Evolutionary conservation across 2,888 invertebrate genomes (phyloP), one percentile per base, ranked within the genome.

Genomic region (Archaeoteleia sp.): DNA sequence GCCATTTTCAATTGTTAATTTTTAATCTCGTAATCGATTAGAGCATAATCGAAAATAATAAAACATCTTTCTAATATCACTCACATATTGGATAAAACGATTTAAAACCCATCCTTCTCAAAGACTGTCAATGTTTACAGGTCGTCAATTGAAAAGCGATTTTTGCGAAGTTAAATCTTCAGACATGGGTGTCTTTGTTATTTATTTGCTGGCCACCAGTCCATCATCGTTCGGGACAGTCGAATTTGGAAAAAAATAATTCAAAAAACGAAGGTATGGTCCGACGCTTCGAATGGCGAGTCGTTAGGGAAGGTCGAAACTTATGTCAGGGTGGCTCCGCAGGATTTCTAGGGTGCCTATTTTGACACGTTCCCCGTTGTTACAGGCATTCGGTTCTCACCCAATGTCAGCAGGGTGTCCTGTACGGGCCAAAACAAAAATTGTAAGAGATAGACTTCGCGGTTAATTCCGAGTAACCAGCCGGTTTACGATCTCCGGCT

Each of bases 351-450:
- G 71, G 53, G 71, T 71, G 75, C 74, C 79, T 82, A 83, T 82
- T 84, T 84, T 84, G 84, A 84, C 83, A 82, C 82, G 78, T 82
- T 78, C 78, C 74, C 79, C 74, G 79, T 78, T 78, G 82, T 79
- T 74, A 74, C 73, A 78, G 76, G 80, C 77, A 76, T 79, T 75
- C 73, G 78, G 68, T 77, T 79, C 78, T 79, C 77, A 76, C 72
- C 79, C 73, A 78, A 74, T 72, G 80, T 65, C 84, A 74, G 77
- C 83, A 78, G 83, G 83, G 78, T 70, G 77, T 75, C 83, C 73
- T 78, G 79, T 81, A 77, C 67, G 75, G 70, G 75, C n/a, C 80
- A 78, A 72, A 72, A 74, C 73, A 72, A 74, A 72, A 70, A 60
- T 68, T 66, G 66, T 68, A 54, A 55, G 60, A 60, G 57, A 62